Conservation (phyloP, 2,797 vertebrate species). For the Antrozous pallidus region DNA sequence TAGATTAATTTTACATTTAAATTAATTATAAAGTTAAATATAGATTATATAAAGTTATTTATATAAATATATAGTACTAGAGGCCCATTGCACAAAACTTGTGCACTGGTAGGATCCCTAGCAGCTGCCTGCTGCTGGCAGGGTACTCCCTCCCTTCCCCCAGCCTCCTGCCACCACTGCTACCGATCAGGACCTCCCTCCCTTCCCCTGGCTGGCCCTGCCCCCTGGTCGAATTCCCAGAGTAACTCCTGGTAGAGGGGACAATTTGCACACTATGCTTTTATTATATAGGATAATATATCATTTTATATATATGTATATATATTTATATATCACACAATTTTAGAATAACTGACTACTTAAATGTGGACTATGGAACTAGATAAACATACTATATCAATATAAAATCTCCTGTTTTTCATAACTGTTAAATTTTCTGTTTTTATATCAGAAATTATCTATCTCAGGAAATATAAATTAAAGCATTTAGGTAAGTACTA, state of each 20-base stretch:
- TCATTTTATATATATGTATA: neutral
- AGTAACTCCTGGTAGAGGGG: too few species aligned
- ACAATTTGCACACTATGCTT: too few species aligned
- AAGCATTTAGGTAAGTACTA: neutral
- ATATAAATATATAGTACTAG: neutral
- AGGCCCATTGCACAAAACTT: too few species aligned
- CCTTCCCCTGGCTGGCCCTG: too few species aligned
- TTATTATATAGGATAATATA: too few species aligned
- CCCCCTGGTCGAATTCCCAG: too few species aligned
- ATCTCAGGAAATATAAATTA: neutral
- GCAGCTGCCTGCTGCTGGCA: too few species aligned
- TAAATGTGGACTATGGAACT: neutral
- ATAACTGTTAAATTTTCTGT: neutral
- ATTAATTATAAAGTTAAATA: neutral
- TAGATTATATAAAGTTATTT: neutral
- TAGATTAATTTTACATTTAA: neutral
- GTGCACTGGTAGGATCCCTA: too few species aligned
- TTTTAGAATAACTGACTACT: neutral
- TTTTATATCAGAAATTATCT: slow-evolving; percentile 1
- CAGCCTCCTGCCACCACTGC: too few species aligned
- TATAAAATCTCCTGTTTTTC: neutral
- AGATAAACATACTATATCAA: neutral
- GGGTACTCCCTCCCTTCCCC: too few species aligned
- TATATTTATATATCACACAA: neutral
- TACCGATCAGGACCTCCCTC: too few species aligned